Base-by-base conservation (phyloP, 2,888 invertebrate genomes). In the Xylophagus ater region DNA sequence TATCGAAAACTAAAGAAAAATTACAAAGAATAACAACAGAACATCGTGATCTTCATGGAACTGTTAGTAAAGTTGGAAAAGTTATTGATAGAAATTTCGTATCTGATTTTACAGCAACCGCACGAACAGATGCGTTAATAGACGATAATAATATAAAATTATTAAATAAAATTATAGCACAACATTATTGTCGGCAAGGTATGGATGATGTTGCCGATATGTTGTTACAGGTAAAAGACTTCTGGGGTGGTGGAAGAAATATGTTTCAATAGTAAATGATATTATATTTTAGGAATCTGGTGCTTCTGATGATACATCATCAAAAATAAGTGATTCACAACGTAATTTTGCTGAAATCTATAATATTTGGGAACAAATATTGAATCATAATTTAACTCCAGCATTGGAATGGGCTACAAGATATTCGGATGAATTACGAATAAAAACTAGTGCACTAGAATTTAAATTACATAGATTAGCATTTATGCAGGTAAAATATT, bases 41-140 rank as follows among this genome's bases (percentile, higher is more conserved):
- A 65, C 88, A 89, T 56, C 72, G 87, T 49, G 77, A 77, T 46
- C 68, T 88, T 12, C 90, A 92, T 57, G 60, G 63, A 2, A 53
- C 61, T 3, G 83, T 85, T 4, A 96, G 96, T 0, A 86, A 90
- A 71, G 89, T 96, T 34, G 97, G 97, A 35, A 97, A 96, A 68
- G 84, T 89, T 1, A 88, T 98, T 51, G 97, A 98, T 60, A 78
- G 90, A 53, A 92, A 92, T 67, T 94, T 94, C 57, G 83, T 86
- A 25, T 76, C 86, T 0, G 93, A 96, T 62, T 93, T 90, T 66
- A 81, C 82, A 0, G 79, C 87, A 2, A 88, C 90, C 1, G 84
- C 86, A 43, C 78, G 86, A 25, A 72, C 75, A 32, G 89, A 89
- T 44, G 84, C 84, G 48, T 75, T 85, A 0, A 68, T 72, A 61